Evolutionary conservation across 1,140 invertebrate genomes (phyloP).

Genomic region (Oedothorax gibbosus): DNA sequence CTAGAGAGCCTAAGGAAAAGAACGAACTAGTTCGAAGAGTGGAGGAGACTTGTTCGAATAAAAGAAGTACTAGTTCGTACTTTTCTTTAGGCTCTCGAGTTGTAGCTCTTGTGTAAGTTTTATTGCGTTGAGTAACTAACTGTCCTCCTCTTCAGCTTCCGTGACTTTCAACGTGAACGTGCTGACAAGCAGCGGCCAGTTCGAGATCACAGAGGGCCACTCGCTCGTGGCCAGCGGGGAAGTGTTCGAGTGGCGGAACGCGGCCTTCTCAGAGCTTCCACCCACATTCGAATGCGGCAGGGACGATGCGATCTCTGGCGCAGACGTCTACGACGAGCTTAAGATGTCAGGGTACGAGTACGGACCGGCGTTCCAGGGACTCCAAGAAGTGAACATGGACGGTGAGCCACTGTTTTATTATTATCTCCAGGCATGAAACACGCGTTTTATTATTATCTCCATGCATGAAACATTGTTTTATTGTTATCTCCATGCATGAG

Average conservation of each 20-base stretch:
- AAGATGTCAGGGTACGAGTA: conserved; percentile 73
- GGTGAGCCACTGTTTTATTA: conserved; percentile 14
- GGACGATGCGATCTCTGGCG: not conserved
- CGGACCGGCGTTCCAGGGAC: conserved; percentile 71
- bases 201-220: conserved; percentile 28
- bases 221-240: conserved; percentile 10
- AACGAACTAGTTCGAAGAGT: too few species aligned
- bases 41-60: too few species aligned
- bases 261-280: not conserved
- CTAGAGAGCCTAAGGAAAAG: too few species aligned
- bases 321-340: conserved; percentile 72
- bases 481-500: not conserved
- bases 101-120: too few species aligned
- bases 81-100: too few species aligned
- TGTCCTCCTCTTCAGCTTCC: not conserved
- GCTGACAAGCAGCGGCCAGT: not conserved
- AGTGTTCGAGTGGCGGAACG: not conserved
- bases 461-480: too few species aligned
- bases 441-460: too few species aligned
- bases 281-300: not conserved
- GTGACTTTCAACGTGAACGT: not conserved
- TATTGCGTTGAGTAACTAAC: not conserved
- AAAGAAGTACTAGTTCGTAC: too few species aligned
- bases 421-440: not conserved
- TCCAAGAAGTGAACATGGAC: conserved; percentile 60